Evolutionary conservation across 2,888 invertebrate species (phyloP), one percentile per base, ranked within the genome.

Genomic region (Drosophila maculinotata): DNA sequence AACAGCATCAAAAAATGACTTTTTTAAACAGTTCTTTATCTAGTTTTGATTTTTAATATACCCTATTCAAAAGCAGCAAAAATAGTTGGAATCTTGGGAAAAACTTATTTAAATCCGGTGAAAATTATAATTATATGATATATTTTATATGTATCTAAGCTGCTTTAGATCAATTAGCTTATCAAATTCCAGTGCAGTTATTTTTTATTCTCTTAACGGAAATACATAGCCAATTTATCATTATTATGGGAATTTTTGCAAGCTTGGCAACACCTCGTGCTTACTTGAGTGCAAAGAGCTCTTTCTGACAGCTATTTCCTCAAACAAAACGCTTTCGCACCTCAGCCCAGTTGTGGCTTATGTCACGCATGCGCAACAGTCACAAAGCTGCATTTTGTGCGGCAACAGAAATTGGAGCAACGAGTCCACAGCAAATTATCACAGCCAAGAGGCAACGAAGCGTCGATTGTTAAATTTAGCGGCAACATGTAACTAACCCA

Each of bases 391-490:
- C 70, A 58, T 47, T 69, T 68, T 63, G 53, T 42, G 25, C 33
- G 52, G 52, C 33, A 51, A 59, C 63, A 68, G 39, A 65, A 33
- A 59, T 54, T 44, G 49, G 42, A 52, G 58, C 54, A 49, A 49
- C 44, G 17, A 35, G 6, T 12, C 12, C 31, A 41, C 52, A 28
- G 7, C 48, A 57, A 79, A 84, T 84, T 77, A 72, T 75, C 63
- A 45, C 65, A 62, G 69, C 47, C 71, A 76, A 76, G 41, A 64
- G 59, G 67, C 84, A 83, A 20, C 76, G 56, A 68, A 54, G 81
- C 86, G 69, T 17, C 4, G 35, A 44, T 7, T 45, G 48, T 44
- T 63, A 51, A 45, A 59, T 51, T 51, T n/a, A 3, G 38, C 3
- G 7, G 10, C 39, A 39, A 31, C 44, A 66, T 64, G 42, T 63